A percentile compares a stretch with the other conserved stretches of the same genome.
phyloP scores from a whole-genome alignment of 2,797 vertebrate genomes.

The Discoglossus pictus region DNA sequence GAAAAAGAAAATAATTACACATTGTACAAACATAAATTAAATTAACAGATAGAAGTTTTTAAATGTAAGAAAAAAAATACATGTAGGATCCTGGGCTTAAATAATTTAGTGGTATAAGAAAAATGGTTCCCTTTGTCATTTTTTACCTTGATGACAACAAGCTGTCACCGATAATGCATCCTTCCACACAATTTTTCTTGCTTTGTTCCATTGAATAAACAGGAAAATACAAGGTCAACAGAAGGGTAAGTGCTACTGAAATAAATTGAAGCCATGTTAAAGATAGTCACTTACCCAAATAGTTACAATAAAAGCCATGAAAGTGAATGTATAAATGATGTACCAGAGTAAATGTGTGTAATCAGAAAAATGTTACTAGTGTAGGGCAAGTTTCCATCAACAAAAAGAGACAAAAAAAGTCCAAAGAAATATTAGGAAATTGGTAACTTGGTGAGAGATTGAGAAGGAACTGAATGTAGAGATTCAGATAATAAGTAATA shows the following conservation, averaged over 20 bases:
- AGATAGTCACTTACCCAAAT: neutral
- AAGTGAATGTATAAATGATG: no score
- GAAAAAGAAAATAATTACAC: no score
- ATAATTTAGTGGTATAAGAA: conserved; percentile 29
- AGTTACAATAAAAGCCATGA: neutral
- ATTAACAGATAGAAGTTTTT: conserved; percentile 24
- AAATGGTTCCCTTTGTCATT: conserved; percentile 13
- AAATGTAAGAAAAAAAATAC: neutral
- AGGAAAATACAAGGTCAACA: conserved; percentile 34
- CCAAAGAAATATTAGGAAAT: no score
- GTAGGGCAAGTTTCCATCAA: no score
- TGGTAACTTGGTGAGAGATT: no score
- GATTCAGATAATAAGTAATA: no score
- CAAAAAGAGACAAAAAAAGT: no score
- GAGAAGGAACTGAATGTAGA: no score
- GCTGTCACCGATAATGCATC: conserved; percentile 44
- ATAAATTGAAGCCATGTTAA: conserved; percentile 14
- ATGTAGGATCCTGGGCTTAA: conserved; percentile 12
- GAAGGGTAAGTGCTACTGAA: conserved; percentile 31
- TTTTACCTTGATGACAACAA: conserved; percentile 36
- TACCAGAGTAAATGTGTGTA: no score
- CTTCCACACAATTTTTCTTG: conserved; percentile 31
- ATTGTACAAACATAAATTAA: conserved; percentile 16
- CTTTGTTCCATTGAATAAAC: conserved; percentile 41
- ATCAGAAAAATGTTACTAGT: no score